phyloP scores from a whole-genome alignment of 2,888 invertebrate genomes.

The Drosophila kanekoi region DNA sequence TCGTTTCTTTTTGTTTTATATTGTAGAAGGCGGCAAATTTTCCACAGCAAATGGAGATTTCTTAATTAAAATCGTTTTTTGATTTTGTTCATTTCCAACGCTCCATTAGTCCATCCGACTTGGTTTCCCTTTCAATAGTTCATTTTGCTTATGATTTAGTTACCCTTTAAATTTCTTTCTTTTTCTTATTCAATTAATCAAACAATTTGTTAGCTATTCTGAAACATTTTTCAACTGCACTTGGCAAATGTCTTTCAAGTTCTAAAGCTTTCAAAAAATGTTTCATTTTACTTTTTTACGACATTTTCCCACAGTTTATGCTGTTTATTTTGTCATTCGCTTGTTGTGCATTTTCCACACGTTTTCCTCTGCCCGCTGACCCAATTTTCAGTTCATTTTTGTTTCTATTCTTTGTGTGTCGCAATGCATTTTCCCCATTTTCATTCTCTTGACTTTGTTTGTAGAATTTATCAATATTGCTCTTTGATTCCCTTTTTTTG shows the following conservation, averaged over 20 bases:
- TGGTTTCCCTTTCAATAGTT: not conserved
- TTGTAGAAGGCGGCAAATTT: constrained; percentile 28
- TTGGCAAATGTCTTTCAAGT: constrained; percentile 26
- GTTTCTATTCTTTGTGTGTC: constrained; percentile 53
- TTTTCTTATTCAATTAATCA: constrained; percentile 32
- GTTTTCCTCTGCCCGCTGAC: constrained; percentile 43
- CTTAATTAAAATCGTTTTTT: constrained; percentile 19
- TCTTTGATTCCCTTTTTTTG: constrained; percentile 42
- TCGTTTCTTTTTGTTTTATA: constrained; percentile 20
- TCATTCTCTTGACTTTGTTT: constrained; percentile 13
- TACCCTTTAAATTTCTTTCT: not conserved
- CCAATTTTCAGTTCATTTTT: constrained; percentile 47
- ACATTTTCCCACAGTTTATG: constrained; percentile 28
- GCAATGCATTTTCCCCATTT: constrained; percentile 56
- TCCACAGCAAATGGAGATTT: constrained; percentile 12
- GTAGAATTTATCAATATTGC: constrained; percentile 68
- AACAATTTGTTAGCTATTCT: constrained; percentile 18
- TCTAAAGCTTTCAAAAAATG: constrained; percentile 13
- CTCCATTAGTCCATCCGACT: constrained; percentile 8
- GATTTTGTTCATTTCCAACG: not conserved
- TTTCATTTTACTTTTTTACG: constrained; percentile 22
- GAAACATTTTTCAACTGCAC: constrained; percentile 19
- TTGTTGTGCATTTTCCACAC: constrained; percentile 38
- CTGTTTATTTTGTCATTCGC: constrained; percentile 20
- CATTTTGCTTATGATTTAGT: not conserved